These are phyloP conservation scores for Sander lucioperca DNA, from an alignment of 2,113 vertebrate species.

Conservation along the genomic window DNA sequence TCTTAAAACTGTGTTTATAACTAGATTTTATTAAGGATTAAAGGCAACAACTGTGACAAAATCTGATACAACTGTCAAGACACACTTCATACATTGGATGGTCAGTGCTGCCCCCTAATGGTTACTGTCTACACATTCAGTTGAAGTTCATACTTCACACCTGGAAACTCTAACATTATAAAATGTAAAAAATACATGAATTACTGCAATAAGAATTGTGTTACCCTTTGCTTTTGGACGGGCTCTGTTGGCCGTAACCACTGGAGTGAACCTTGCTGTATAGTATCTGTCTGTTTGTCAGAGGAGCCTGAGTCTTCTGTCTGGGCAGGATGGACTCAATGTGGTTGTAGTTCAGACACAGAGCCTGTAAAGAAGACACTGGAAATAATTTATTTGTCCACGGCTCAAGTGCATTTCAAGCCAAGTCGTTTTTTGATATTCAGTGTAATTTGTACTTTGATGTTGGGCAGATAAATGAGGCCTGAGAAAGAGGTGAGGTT, in stretches of 20 bases:
- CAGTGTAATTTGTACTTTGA: conserved; percentile 80
- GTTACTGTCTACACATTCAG: conserved; percentile 21
- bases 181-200: conserved; percentile 4
- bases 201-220: neutral
- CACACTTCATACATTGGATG: conserved; percentile 34
- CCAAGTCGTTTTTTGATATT: neutral
- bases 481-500: conserved; percentile 89
- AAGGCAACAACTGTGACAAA: neutral
- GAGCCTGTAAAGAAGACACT: conserved; percentile 72
- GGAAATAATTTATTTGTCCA: neutral
- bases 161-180: neutral
- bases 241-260: conserved; percentile 86
- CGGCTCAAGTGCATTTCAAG: neutral
- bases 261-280: conserved; percentile 89
- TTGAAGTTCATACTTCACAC: neutral
- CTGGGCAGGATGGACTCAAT: conserved; percentile 89
- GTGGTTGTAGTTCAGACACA: conserved; percentile 89
- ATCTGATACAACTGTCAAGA: neutral
- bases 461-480: conserved; percentile 87
- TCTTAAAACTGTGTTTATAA: conserved; percentile 11
- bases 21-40: neutral
- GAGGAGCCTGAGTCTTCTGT: conserved; percentile 82
- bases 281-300: conserved; percentile 87
- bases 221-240: conserved; percentile 84
- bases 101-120: conserved; percentile 78